Base-by-base conservation (phyloP, 1,140 invertebrate species). In the Coenobita brevimanus region DNA sequence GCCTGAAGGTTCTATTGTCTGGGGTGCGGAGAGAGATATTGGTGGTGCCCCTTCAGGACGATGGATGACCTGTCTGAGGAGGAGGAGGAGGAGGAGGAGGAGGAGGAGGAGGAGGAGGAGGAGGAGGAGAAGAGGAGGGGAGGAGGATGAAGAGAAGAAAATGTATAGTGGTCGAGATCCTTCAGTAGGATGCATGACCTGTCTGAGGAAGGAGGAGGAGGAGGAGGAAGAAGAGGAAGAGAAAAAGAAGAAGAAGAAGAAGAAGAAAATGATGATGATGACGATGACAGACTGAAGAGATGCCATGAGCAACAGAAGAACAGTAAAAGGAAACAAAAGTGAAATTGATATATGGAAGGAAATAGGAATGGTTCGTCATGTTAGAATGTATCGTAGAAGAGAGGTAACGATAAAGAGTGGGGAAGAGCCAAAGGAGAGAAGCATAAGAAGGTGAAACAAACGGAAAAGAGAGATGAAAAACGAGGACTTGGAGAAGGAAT, bases 11-110 rank as follows among this genome's bases (percentile, higher is more conserved):
- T 43, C 54, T 60, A 79, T 60, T 79, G 54, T 79, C 76, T 79
- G 10, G 76, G 27, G 76, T 27, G 24, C 15, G 24, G 30, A 79
- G 76, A 54, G 57, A 79, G 46, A 78, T 78, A 79, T 79, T 79
- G 76, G 76, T 62, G 27, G 62, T 60, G 50, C 76, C 50, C 76
- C 41, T 43, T 33, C 33, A 27, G 13, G 21, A 38, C 27, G 76
- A 79, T 60, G 54, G 54, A 79, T 79, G 76, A n/a, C 76, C 76
- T 62, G 76, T 60, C 76, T n/a, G 3, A 13, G 36, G 41, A 60
- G 33, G 30, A 54, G 15, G 27, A 1, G 46, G 73, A 30, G 43
- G 21, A 27, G 41, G 10, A 71, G 67, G 36, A n/a, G 17, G 21
- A 24, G 27, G 43, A 78, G 43, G 15, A 2, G 36, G 21, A 54